Percentiles rank a stretch among this genome's conserved stretches.
phyloP scores from a whole-genome alignment of 37 sponge, comb jelly and placozoan genomes.

The Crambe crambe region DNA sequence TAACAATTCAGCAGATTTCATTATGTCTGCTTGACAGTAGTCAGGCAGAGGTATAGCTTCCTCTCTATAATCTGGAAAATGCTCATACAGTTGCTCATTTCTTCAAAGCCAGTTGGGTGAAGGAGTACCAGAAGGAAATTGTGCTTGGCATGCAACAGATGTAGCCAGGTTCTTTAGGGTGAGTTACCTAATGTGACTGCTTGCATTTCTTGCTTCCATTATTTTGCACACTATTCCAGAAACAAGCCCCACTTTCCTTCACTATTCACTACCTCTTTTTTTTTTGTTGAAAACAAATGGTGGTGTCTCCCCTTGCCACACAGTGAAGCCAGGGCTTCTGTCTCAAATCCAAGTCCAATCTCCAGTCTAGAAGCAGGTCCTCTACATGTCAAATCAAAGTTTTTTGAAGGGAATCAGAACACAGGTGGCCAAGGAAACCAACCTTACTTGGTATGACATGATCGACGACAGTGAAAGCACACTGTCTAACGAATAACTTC shows the following conservation, averaged over 20 bases:
- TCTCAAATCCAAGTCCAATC: conserved; percentile 12
- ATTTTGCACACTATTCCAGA: not conserved
- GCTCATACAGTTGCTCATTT: not conserved
- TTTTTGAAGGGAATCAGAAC: conserved; percentile 71
- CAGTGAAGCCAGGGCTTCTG: conserved; percentile 12
- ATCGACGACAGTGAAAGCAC: not conserved
- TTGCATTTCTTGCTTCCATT: not conserved
- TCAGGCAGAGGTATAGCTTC: not conserved
- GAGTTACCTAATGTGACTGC: not conserved
- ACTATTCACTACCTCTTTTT: too few species aligned
- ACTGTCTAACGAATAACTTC: not conserved
- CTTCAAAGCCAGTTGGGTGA: not conserved
- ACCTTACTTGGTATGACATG: not conserved
- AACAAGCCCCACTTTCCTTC: not conserved
- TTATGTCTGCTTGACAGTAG: not conserved
- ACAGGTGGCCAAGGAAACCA: conserved; percentile 24
- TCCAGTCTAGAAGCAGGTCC: not conserved
- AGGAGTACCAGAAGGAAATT: not conserved
- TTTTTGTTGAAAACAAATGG: conserved; percentile 3
- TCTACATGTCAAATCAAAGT: not conserved
- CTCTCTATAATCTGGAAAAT: not conserved
- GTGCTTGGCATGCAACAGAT: not conserved
- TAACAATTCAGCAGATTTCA: not conserved
- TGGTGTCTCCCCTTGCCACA: conserved; percentile 35
- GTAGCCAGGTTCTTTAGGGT: not conserved